Base-by-base conservation (phyloP, 1,140 invertebrate genomes). In the Pseudomyrmex dendroicus region DNA sequence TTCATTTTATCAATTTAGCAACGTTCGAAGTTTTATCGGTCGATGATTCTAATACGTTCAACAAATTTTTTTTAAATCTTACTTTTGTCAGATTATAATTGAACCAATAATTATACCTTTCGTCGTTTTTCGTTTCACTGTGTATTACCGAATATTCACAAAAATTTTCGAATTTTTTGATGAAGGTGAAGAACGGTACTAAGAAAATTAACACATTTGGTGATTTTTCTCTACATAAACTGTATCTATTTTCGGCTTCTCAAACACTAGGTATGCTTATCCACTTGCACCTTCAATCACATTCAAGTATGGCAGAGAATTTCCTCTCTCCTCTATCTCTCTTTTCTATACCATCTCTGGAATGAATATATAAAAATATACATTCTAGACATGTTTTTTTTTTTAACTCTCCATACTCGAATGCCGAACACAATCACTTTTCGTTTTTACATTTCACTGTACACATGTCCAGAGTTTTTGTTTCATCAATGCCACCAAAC, bases 161-260 rank as follows among this genome's bases (percentile, higher is more conserved):
- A 52, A 66, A 72, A 82, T 48, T 84, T 54, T 78, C 77, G 88
- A 89, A 73, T 92, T 35, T 35, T 35, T 89, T 84, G 85, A 82
- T 89, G 2, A 25, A 85, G 86, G 88, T 92, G 86, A 88, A 91
- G 78, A 84, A 90, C 85, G 78, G 77, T 77, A 84, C 86, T 63
- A 87, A 91, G 89, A 91, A 93, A 93, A 92, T 73, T 90, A 90
- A 93, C 87, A 90, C 89, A 92, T 85, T 78, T 64, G 59, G 48
- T 83, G 57, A 86, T 86, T 90, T 91, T 91, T 88, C 70, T 93
- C 92, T 93, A 90, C 91, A 91, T 91, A 91, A 90, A 92, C 86
- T 91, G 92, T 90, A 93, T 93, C 93, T 94, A 94, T 93, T 93
- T 92, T 93, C 92, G 90, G 90, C 66, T 35, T 87, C 91, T 92